Conservation (phyloP, 2,113 vertebrate species). For the Rhea pennata region DNA sequence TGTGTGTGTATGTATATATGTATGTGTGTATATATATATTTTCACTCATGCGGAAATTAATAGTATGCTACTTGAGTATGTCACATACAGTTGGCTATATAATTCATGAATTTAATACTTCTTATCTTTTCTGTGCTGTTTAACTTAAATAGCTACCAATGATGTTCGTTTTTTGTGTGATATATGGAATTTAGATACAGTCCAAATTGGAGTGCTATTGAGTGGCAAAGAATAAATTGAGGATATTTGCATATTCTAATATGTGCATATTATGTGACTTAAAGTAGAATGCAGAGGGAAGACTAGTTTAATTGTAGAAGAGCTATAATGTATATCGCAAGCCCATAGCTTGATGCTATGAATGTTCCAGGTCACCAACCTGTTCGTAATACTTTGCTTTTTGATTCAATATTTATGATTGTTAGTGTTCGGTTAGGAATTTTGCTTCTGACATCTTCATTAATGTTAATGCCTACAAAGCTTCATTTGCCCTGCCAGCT, state of each 20-base stretch:
- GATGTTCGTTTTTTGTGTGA: not conserved
- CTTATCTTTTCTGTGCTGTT: not conserved
- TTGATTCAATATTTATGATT: conserved; percentile 20
- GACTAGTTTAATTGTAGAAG: conserved; percentile 16
- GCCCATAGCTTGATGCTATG: not conserved
- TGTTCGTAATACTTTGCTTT: conserved; percentile 22
- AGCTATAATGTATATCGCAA: not conserved
- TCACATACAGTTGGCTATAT: not conserved
- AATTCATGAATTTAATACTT: not conserved
- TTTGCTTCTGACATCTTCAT: conserved; percentile 42
- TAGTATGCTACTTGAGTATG: not conserved
- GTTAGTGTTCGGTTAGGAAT: not conserved
- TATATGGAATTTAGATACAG: not conserved
- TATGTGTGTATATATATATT: no score
- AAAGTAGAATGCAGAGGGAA: not conserved
- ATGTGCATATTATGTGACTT: conserved; percentile 1
- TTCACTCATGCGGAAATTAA: not conserved
- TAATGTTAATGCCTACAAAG: conserved; percentile 12
- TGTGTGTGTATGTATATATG: not conserved
- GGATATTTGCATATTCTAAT: not conserved
- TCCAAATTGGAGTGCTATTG: not conserved
- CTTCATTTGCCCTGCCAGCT: not conserved
- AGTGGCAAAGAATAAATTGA: conserved; percentile 6
- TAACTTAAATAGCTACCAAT: not conserved
- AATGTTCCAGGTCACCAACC: not conserved